Evolutionary conservation across 2,888 invertebrate genomes (phyloP), one percentile per base, ranked within the genome.

Genomic region (Mechanitis messenoides): DNA sequence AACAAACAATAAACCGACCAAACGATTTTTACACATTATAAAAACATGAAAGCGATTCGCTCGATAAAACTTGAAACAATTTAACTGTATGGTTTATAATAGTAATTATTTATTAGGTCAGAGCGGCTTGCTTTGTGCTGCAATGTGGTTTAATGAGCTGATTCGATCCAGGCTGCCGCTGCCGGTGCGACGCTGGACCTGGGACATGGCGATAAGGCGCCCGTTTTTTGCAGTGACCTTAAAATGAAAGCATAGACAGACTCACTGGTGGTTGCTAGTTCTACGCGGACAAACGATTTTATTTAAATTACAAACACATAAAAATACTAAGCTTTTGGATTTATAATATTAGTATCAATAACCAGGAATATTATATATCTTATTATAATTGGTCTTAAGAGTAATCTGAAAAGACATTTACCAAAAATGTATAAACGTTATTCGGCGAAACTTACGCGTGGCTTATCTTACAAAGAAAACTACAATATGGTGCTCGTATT

Each of bases 41-140:
- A 58, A 45, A 35, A 38, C 47, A 50, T 46, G 56, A 55, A 56
- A 61, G 55, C 78, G 80, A 74, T 79, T 69, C 82, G 81, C 71
- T 78, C 84, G 81, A 85, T 86, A 85, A 86, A 85, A 73, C 69
- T 54, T 60, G 70, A 69, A 77, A 77, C 78, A 77, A 81, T 79
- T 81, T 79, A 76, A 78, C 74, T 84, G 83, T 84, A 84, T 83
- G 83, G 81, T 79, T 77, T 84, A 84, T 83, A 81, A 77, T 74
- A 75, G 78, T 87, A 85, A 87, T 87, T 87, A 85, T 87, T 88
- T 86, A 84, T 84, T 80, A 81, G 79, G 77, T 73, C 72, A 69
- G 69, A 61, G 64, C 20, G 68, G 68, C 71, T 63, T 58, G 72
- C 86, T 87, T 87, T 86, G 85, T 81, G 83, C 72, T 74, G 73